Base-by-base conservation (phyloP, 2,888 invertebrate species). In the Harpagoxenus sublaevis region DNA sequence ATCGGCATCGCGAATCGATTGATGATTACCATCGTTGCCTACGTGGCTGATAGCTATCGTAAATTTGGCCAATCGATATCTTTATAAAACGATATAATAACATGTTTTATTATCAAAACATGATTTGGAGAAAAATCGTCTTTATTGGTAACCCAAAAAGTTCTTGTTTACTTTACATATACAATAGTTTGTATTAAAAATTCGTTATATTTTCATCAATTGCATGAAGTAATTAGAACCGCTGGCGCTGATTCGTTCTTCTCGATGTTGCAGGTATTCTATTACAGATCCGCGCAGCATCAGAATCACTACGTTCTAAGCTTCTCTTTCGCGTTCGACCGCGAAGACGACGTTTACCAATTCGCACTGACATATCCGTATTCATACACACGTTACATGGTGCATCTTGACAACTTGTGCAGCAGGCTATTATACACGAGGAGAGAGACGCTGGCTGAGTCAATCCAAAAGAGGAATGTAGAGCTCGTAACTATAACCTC, bases 301-400 rank as follows among this genome's bases (percentile, higher is more conserved):
- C 97, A 97, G 90, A 98, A 98, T 84, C 98, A 99, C 91, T 98
- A 99, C 95, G 97, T 99, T 48, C 96, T 99, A 85, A 99, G 98
- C 92, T 97, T 99, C 94, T 97, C 98, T 0, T 99, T 99, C 94
- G 97, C 97, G 39, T 99, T 99, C 94, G 99, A 99, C 95, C 97
- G 97, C 81, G 99, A 99, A 94, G 98, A 99, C 91, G 99, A 99
- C 93, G 97, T 98, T 1, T 99, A 99, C 94, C 99, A 99, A 94
- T 99, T 99, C 95, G 97, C 99, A 1, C 97, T 99, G 92, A 97
- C 98, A 42, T 98, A 98, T 86, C 99, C 99, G 0, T 99, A 99
- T 94, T 98, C 99, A n/a, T 99, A 99, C 95, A 97, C 98, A 0
- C 96, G 98, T 79, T 96, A 98, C 74, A 98, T 99, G 95, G 97